Evolutionary conservation across 2,888 invertebrate species (phyloP).

Genomic region (Aphrophora alni): DNA sequence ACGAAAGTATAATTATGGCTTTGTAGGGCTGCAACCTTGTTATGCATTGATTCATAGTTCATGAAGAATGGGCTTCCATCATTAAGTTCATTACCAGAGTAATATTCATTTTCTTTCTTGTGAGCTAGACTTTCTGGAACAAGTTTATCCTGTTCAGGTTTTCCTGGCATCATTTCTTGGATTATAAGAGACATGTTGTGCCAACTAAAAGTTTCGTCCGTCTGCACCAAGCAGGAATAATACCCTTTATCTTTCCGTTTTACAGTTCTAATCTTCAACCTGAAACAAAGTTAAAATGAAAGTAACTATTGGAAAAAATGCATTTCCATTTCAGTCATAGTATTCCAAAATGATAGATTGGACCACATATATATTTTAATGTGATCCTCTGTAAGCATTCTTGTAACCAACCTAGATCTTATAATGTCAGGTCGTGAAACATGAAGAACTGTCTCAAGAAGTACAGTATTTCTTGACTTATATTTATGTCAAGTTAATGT

Average conservation of each 20-base stretch:
- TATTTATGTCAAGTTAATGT: too few species aligned
- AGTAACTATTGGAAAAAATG: neutral
- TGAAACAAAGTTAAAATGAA: neutral
- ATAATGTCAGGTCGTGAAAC: too few species aligned
- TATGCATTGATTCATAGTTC: conserved; percentile 22
- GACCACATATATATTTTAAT: too few species aligned
- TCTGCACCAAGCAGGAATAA: conserved; percentile 57
- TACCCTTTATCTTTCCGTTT: conserved; percentile 60
- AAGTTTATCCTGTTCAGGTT: conserved; percentile 9
- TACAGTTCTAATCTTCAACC: conserved; percentile 60
- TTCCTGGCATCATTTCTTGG: conserved; percentile 20
- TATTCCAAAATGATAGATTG: too few species aligned
- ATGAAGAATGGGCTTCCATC: conserved; percentile 34
- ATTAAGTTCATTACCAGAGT: conserved; percentile 32
- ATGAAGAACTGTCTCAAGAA: too few species aligned
- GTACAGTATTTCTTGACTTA: too few species aligned
- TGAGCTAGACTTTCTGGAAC: conserved; percentile 28
- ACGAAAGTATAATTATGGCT: conserved; percentile 24
- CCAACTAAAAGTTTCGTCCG: conserved; percentile 43
- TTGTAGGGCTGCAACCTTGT: conserved; percentile 22
- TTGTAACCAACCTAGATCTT: too few species aligned
- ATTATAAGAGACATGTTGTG: conserved; percentile 50
- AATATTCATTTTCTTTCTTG: conserved; percentile 34
- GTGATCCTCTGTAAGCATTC: too few species aligned
- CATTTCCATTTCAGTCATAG: too few species aligned